Base-by-base conservation (phyloP, 53 echinoderm and acorn worm genomes). In the Pentamera pediparva region DNA sequence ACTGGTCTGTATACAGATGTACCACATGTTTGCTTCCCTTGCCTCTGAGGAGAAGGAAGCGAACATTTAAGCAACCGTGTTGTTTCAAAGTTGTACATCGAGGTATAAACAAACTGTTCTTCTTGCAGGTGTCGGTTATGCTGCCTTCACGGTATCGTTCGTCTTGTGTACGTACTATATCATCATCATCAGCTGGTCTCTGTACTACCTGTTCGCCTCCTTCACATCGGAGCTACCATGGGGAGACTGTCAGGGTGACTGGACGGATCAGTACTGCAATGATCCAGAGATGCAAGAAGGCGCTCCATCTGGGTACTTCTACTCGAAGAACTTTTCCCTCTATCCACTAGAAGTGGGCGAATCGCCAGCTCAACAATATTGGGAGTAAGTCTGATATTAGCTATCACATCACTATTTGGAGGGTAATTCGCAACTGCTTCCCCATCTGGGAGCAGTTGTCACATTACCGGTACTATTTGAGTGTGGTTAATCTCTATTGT, bases 121-220 rank as follows among this genome's bases (percentile, higher is more conserved):
- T 32, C 58, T 28, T 6, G 27, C 29, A 93, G 93, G 93, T 69
- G 93, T 93, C 18, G 93, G 93, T 50, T 81, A 86, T 71, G 90
- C 93, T 13, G 93, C 90, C 3, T 83, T 86, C 21, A 87, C 78
- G 10, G 90, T 93, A 43, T 86, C 93, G 58, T 90, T 86, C 57
- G 83, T 93, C 76, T 67, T 93, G 84, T 86, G 90, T 69, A 93
- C 90, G 34, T 93, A 93, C 62, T 93, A 93, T 76, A 93, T 93
- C 79, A 70, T 93, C 40, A 93, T 93, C 71, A 84, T 86, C 58
- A 84, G 81, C 37, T 93, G 93, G 93, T 83, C 93, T 12, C 78
- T 93, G 13, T 93, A 84, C 84, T 93, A 93, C 61, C 84, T 93
- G 39, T 93, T 93, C 65, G 82, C 89, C 36, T 90, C 87, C 33